Conservation (phyloP, 1,140 invertebrate species). For the Calliopsis andreniformis region DNA sequence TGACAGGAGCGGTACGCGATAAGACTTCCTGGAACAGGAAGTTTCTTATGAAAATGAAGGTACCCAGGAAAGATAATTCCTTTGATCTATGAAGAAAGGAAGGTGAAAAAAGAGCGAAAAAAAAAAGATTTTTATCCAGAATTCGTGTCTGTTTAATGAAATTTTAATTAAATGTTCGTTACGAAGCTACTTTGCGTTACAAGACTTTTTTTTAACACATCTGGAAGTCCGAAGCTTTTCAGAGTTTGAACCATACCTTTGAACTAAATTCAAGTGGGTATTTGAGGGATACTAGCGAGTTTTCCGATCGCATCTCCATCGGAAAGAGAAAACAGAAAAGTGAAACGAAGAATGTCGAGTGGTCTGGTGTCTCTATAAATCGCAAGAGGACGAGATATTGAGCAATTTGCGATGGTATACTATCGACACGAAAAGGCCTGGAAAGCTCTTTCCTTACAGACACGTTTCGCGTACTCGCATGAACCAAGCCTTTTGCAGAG, state of each 20-base stretch:
- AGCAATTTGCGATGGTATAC: conserved; percentile 6
- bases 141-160: neutral
- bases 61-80: neutral
- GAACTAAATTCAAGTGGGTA: too few species aligned
- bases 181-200: too few species aligned
- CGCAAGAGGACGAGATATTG: neutral
- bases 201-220: too few species aligned
- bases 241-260: too few species aligned
- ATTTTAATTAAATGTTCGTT: conserved; percentile 5
- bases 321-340: neutral
- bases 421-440: neutral
- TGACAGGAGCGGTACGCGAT: too few species aligned
- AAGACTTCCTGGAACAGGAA: too few species aligned
- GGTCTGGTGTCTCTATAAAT: neutral
- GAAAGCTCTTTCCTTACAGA: conserved; percentile 39
- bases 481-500: conserved; percentile 13
- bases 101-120: neutral
- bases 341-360: neutral
- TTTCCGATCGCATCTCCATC: neutral
- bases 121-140: neutral
- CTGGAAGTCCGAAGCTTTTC: too few species aligned
- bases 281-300: too few species aligned
- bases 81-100: neutral
- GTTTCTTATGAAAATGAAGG: neutral
- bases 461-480: conserved; percentile 5